Evolutionary conservation across 2,888 invertebrate genomes (phyloP), one percentile per base, ranked within the genome.

Genomic region (Cataglyphis livida): DNA sequence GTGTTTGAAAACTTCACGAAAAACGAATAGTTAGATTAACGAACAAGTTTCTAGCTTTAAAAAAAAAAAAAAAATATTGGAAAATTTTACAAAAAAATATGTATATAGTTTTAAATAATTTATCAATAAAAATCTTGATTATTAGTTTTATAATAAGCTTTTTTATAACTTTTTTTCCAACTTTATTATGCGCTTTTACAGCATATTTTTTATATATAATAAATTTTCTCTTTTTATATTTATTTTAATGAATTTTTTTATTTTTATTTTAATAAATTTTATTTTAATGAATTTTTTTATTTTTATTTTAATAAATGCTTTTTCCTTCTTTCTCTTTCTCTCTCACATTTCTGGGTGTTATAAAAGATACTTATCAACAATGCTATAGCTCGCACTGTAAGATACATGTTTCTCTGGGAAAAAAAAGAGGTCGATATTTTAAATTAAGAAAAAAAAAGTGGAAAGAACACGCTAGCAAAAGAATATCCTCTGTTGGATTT

Each of bases 361-460:
- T 64, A 4, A 38, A 38, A 64, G 4, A 21, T 41, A 64, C 21
- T 64, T 21, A 64, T 41, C 38, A 21, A 35, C 59, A 25, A 4
- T 3, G 9, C 4, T 10, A 10, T 12, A 64, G 12, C 64, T 38
- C 12, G 7, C 12, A 4, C 18, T 18, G 32, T 51, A 41, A 51
- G 64, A 44, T 21, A 35, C 35, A 48, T 21, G 48, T 35, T 48
- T 15, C 84, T 81, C 66, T 87, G 86, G 85, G 89, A 90, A 88
- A 90, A 90, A 90, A n/a, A 51, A 51, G 51, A 91, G 88, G 92
- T 92, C 93, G 91, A 92, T 92, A 92, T 92, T 91, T 92, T 88
- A 92, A 92, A 92, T 91, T 90, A 92, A 91, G 91, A 90, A 92
- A 87, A 87, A 89, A 89, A 85, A 85, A 28, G 44, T 35, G 21